phyloP scores from a whole-genome alignment of 2,888 invertebrate genomes.

The Spilarctia lutea region DNA sequence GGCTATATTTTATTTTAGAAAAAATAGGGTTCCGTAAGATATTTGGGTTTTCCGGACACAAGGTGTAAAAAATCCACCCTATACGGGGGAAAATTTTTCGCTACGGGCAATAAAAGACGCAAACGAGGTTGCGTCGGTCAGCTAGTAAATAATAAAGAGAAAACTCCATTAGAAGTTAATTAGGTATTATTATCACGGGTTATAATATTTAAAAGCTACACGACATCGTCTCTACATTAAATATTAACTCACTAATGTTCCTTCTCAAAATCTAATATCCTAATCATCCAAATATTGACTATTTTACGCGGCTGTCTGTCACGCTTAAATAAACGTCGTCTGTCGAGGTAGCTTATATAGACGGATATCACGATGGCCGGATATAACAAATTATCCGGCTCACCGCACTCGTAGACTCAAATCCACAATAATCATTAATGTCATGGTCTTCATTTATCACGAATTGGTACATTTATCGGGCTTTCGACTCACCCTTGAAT shows the following conservation, averaged over 20 bases:
- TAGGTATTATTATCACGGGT: background rate
- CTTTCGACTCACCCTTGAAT: background rate
- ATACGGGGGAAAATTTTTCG: no score
- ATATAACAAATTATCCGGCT: conserved; percentile 32
- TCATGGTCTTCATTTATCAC: conserved; percentile 1
- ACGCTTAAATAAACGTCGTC: conserved; percentile 14
- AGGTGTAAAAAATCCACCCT: no score
- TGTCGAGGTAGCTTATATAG: conserved; percentile 26
- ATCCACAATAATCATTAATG: conserved; percentile 1
- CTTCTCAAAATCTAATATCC: background rate
- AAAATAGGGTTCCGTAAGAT: no score
- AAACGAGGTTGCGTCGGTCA: no score
- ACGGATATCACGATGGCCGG: conserved; percentile 27
- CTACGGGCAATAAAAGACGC: no score
- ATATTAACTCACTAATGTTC: background rate
- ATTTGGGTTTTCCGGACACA: no score
- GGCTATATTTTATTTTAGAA: no score
- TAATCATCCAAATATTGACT: background rate
- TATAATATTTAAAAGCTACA: background rate
- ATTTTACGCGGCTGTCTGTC: conserved; percentile 7
- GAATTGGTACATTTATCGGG: background rate
- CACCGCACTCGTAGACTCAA: conserved; percentile 12
- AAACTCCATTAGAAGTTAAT: background rate
- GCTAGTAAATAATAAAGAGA: no score
- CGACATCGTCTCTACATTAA: background rate